Conservation (phyloP, 2,888 invertebrate genomes). For the Hermaeophaga mercurialis region DNA sequence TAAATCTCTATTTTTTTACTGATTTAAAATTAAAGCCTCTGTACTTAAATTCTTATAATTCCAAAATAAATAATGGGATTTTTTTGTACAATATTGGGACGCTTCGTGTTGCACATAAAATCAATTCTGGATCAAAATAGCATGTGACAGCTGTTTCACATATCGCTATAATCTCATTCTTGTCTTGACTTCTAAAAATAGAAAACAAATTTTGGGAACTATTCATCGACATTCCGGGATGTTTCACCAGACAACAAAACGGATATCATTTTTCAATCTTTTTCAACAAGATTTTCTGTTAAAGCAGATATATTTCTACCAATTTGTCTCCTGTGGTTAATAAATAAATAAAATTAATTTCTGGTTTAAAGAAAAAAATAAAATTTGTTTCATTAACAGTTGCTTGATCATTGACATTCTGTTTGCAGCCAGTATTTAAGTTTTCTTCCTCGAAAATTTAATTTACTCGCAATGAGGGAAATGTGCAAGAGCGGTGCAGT, state of each 20-base stretch:
- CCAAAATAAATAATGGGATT: too few relatives aligned
- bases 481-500: slow-evolving; percentile 58
- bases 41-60: too few relatives aligned
- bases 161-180: slow-evolving; percentile 11
- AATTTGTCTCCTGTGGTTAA: too few relatives aligned
- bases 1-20: too few relatives aligned
- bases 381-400: too few relatives aligned
- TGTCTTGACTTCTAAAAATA: slow-evolving; percentile 4
- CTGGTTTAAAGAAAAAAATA: too few relatives aligned
- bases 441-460: too few relatives aligned
- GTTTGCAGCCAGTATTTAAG: background rate
- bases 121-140: slow-evolving; percentile 4
- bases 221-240: slow-evolving; percentile 8
- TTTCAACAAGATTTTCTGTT: slow-evolving; percentile 2
- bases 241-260: background rate
- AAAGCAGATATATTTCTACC: background rate
- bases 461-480: slow-evolving; percentile 49
- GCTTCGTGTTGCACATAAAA: background rate
- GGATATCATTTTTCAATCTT: slow-evolving; percentile 1
- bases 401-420: too few relatives aligned
- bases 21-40: too few relatives aligned
- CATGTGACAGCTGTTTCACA: slow-evolving; percentile 8
- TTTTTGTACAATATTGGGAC: too few relatives aligned
- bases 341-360: too few relatives aligned
- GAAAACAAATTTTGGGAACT: slow-evolving; percentile 7